These are phyloP conservation scores for Lordiphosa stackelbergi DNA, from an alignment of 1,140 invertebrate genomes.

Conservation along the genomic window DNA sequence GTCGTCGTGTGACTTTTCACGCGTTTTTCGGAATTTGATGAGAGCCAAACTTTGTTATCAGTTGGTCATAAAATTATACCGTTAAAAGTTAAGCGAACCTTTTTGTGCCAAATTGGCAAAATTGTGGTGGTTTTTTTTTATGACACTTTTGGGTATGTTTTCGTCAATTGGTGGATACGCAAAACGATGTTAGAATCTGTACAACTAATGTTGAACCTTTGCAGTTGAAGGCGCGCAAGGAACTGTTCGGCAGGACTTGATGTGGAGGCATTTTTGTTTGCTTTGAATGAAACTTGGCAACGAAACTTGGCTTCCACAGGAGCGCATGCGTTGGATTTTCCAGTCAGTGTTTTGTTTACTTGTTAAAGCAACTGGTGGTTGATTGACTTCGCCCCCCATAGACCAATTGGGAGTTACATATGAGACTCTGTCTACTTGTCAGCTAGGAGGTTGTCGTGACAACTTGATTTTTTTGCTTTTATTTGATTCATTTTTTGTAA, in stretches of 20 bases:
- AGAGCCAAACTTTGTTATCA: slow-evolving; percentile 47
- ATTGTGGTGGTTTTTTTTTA: background rate
- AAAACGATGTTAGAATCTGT: background rate
- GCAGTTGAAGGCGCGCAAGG: slow-evolving; percentile 69
- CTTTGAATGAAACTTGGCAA: background rate
- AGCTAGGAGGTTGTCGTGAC: slow-evolving; percentile 55
- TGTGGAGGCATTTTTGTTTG: slow-evolving; percentile 57
- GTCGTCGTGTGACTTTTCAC: slow-evolving; percentile 26
- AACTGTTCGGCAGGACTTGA: slow-evolving; percentile 44
- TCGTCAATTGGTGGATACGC: slow-evolving; percentile 1
- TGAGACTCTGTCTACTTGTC: slow-evolving; percentile 30
- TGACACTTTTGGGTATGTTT: background rate
- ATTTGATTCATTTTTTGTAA: slow-evolving; percentile 2
- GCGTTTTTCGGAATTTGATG: slow-evolving; percentile 10
- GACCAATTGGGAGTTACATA: slow-evolving; percentile 40
- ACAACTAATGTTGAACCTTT: slow-evolving; percentile 42
- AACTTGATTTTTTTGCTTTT: slow-evolving; percentile 39
- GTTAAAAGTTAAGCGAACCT: slow-evolving; percentile 45
- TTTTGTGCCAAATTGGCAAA: slow-evolving; percentile 1
- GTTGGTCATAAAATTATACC: slow-evolving; percentile 56
- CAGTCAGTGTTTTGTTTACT: slow-evolving; percentile 36
- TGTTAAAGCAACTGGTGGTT: slow-evolving; percentile 61
- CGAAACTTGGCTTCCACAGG: slow-evolving; percentile 31
- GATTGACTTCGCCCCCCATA: slow-evolving; percentile 28
- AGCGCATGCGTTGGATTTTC: slow-evolving; percentile 63